phyloP scores from a whole-genome alignment of 2,888 invertebrate species.

The Rhyacophila evoluta region DNA sequence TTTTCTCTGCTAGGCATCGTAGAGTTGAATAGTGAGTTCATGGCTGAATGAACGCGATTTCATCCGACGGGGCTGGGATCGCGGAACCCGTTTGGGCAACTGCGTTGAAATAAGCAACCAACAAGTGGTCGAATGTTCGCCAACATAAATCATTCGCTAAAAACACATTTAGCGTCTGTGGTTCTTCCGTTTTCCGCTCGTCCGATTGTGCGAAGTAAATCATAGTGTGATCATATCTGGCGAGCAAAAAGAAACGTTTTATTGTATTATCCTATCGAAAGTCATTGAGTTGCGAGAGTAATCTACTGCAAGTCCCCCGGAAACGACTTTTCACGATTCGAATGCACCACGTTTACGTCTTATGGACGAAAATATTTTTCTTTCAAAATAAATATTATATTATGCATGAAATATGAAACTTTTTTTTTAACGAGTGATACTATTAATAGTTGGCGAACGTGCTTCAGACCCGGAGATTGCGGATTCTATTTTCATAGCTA shows the following conservation, averaged over 20 bases:
- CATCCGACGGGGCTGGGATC: neutral
- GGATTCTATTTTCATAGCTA: no score
- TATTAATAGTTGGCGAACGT: no score
- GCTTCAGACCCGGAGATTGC: no score
- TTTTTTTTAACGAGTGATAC: no score
- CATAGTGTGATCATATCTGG: conserved; percentile 36
- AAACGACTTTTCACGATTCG: neutral
- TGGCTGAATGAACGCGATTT: conserved; percentile 43
- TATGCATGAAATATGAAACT: neutral
- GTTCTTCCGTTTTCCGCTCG: conserved; percentile 51
- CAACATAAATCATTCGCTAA: conserved; percentile 54
- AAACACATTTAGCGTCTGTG: conserved; percentile 54
- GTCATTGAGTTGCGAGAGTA: neutral
- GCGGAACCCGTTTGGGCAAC: neutral
- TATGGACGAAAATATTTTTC: neutral
- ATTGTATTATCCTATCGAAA: conserved; percentile 9
- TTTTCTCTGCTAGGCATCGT: conserved; percentile 32
- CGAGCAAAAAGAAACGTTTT: neutral
- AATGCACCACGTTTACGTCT: neutral
- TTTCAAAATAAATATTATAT: neutral
- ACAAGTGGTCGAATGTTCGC: conserved; percentile 51
- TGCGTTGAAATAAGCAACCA: conserved; percentile 39
- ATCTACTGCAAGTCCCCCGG: neutral
- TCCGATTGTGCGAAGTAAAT: conserved; percentile 49
- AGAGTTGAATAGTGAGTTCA: conserved; percentile 45